Percentiles rank a stretch among this genome's conserved stretches.
These are phyloP conservation scores for Gallinago nigripennis DNA, from an alignment of 2,797 vertebrate species.

Conservation along the genomic window DNA sequence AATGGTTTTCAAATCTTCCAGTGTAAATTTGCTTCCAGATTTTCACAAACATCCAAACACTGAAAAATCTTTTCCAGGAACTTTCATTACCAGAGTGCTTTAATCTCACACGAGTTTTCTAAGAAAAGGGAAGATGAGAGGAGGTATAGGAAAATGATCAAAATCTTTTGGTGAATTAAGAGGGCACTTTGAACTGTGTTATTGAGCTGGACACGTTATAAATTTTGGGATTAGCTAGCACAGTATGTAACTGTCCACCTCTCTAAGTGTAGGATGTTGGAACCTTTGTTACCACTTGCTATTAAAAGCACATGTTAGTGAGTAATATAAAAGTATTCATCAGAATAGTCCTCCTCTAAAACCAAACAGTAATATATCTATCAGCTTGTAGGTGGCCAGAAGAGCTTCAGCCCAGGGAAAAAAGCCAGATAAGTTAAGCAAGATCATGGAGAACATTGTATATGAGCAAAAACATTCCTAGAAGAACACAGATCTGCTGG, in stretches of 20 bases:
- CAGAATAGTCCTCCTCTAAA: background rate
- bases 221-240: background rate
- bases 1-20: background rate
- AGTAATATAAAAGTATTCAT: background rate
- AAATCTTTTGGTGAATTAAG: background rate
- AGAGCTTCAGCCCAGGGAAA: background rate
- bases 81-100: background rate
- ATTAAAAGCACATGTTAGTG: constrained; percentile 45
- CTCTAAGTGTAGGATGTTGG: background rate
- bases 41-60: background rate
- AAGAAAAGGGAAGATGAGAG: background rate
- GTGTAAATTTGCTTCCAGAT: background rate
- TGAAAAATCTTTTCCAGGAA: background rate
- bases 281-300: constrained; percentile 6
- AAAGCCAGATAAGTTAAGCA: background rate
- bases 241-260: background rate
- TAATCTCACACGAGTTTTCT: background rate
- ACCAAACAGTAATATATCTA: background rate
- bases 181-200: background rate
- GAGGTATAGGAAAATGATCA: background rate
- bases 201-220: background rate
- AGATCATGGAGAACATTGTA: background rate
- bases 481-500: background rate
- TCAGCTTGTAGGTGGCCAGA: background rate
- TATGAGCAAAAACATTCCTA: background rate